phyloP scores from a whole-genome alignment of 2,113 vertebrate genomes.

The Brachyistius frenatus region DNA sequence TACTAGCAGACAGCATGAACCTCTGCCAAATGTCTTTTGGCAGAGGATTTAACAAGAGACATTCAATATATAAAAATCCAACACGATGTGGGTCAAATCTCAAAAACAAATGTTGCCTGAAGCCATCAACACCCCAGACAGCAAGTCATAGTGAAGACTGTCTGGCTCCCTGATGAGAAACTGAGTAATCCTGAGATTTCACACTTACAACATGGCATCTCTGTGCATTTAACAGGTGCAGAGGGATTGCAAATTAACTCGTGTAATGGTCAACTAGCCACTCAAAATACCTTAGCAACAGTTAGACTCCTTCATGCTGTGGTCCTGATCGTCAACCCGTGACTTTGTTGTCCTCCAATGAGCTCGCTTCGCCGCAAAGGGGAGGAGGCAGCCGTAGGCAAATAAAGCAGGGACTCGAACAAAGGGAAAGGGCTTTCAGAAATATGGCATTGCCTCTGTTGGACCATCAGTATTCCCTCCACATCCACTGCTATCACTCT shows the following conservation, averaged over 20 bases:
- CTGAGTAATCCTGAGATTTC: slow-evolving; percentile 54
- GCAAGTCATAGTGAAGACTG: slow-evolving; percentile 37
- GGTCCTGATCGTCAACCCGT: slow-evolving; percentile 46
- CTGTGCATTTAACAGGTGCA: slow-evolving; percentile 56
- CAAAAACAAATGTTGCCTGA: slow-evolving; percentile 62
- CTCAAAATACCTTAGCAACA: slow-evolving; percentile 78
- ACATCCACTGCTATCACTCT: slow-evolving; percentile 74
- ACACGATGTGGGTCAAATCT: slow-evolving; percentile 59
- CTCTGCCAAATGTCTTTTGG: slow-evolving; percentile 67
- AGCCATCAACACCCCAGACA: slow-evolving; percentile 57
- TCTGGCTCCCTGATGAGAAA: slow-evolving; percentile 65
- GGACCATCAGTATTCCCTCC: slow-evolving; percentile 77
- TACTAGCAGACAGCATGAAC: slow-evolving; percentile 53
- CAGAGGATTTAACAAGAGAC: slow-evolving; percentile 53
- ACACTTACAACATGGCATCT: slow-evolving; percentile 47
- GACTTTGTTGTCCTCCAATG: slow-evolving; percentile 75
- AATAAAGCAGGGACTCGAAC: slow-evolving; percentile 68
- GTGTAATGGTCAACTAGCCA: slow-evolving; percentile 54
- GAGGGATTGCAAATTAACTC: slow-evolving; percentile 46
- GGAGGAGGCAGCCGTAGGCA: slow-evolving; percentile 54
- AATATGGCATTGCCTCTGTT: slow-evolving; percentile 35
- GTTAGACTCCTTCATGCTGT: slow-evolving; percentile 62
- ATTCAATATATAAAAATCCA: slow-evolving; percentile 48
- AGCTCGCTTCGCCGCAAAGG: slow-evolving; percentile 45
- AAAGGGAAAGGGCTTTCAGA: slow-evolving; percentile 67